phyloP scores from a whole-genome alignment of 2,797 vertebrate species.

The Lepus oiostolus region DNA sequence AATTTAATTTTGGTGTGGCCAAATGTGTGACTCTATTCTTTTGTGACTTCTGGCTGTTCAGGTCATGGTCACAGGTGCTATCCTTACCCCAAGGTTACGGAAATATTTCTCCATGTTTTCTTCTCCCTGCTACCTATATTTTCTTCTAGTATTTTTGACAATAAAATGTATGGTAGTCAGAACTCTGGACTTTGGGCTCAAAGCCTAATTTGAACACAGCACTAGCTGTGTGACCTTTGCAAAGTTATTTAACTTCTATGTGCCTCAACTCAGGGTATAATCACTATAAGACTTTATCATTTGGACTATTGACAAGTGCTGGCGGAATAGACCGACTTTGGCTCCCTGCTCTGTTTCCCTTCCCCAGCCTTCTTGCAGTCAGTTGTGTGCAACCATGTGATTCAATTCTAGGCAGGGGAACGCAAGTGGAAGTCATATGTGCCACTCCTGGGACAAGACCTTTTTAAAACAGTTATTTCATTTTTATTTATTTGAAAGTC shows the following conservation, averaged over 20 bases:
- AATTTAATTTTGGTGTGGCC: background rate
- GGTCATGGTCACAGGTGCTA: background rate
- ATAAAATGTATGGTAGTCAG: background rate
- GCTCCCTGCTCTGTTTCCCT: too few species aligned
- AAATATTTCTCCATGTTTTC: background rate
- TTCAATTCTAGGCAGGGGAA: background rate
- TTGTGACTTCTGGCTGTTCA: background rate
- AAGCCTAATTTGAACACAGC: background rate
- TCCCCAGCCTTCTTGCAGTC: background rate
- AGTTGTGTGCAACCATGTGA: background rate
- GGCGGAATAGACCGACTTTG: background rate
- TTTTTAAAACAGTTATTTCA: background rate
- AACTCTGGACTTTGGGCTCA: slow-evolving; percentile 13
- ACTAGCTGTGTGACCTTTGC: background rate
- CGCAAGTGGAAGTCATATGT: background rate
- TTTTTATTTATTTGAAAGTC: too few species aligned
- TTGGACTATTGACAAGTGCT: background rate
- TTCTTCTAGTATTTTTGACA: background rate
- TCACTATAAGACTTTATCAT: slow-evolving; percentile 13
- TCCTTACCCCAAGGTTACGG: background rate
- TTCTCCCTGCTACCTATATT: background rate
- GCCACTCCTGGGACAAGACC: background rate
- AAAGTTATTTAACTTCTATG: slow-evolving; percentile 13
- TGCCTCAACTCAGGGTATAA: slow-evolving; percentile 12
- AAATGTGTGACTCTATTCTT: background rate